Evolutionary conservation across 2,113 vertebrate genomes (phyloP), one percentile per base, ranked within the genome.

Genomic region (Tetrax tetrax): DNA sequence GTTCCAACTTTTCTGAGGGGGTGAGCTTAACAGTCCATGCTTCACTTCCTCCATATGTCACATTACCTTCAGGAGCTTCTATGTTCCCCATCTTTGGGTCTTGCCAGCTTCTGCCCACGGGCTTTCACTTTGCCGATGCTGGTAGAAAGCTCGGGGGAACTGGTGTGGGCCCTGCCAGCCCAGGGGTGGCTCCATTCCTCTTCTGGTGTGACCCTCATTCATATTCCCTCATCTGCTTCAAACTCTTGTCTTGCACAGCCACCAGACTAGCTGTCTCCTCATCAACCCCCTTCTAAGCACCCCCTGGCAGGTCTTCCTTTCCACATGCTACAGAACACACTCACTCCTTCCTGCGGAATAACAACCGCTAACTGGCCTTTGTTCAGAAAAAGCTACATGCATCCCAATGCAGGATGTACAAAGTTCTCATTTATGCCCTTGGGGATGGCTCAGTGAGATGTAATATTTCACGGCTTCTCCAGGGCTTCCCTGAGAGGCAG

Each of bases 401-500:
- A 56, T 33, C 21, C 33, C 24, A 80, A 6, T 4, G 19, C 19
- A 83, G 25, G 64, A 59, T 18, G 37, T 31, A 4, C 8, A 43
- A 33, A 71, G 29, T 16, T 86, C 76, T 86, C 11, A 18, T 47
- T 65, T 66, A 37, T 15, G 25, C 9, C 17, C 38, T 63, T 51
- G 27, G 13, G 21, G 33, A 51, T 22, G 12, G 50, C 43, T 83
- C 27, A 72, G 14, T n/a, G n/a, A 61, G 16, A 43, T 29, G 31
- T 3, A 70, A 47, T n/a, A 63, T 12, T 41, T 70, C 75, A 57
- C 0, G 0, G 31, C 12, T 84, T 63, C 63, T 33, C 4, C 5
- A 94, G 41, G 28, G 24, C 21, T 57, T 47, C 57, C 38, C 53
- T 65, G 10, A 80, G 22, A 88, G 17, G 57, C 33, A 53, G 38